phyloP scores from a whole-genome alignment of 2,888 invertebrate species.

The Melitaea athalia region DNA sequence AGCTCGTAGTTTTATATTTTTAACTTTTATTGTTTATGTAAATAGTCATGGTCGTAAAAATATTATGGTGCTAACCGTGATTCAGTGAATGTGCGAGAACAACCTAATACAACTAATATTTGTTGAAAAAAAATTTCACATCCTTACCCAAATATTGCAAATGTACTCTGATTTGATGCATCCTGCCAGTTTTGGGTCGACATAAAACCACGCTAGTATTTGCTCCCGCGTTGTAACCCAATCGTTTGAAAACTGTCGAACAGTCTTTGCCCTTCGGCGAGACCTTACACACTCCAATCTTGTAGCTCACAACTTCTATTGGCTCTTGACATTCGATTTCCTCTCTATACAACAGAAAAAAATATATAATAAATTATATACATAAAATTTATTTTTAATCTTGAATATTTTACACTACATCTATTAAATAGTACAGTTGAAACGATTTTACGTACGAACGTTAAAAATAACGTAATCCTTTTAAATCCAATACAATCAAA shows the following conservation, averaged over 20 bases:
- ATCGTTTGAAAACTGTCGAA: constrained; percentile 93
- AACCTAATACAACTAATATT: no score
- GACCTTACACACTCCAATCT: constrained; percentile 97
- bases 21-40: no score
- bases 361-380: background rate
- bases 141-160: constrained; percentile 95
- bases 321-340: constrained; percentile 93
- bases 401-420: no score
- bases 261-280: constrained; percentile 96
- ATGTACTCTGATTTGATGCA: constrained; percentile 99
- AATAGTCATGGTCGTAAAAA: no score
- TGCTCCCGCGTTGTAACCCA: constrained; percentile 94
- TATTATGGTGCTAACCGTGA: no score
- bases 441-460: background rate
- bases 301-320: constrained; percentile 96
- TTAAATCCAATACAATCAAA: background rate
- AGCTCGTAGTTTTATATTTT: no score
- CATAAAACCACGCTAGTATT: constrained; percentile 96
- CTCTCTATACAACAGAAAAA: constrained; percentile 79
- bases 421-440: background rate
- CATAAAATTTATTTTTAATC: background rate
- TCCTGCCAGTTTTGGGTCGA: constrained; percentile 97
- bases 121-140: background rate
- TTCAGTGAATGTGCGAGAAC: no score
- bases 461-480: background rate